Evolutionary conservation across 2,888 invertebrate genomes (phyloP).

Genomic region (Aspidiotus destructor): DNA sequence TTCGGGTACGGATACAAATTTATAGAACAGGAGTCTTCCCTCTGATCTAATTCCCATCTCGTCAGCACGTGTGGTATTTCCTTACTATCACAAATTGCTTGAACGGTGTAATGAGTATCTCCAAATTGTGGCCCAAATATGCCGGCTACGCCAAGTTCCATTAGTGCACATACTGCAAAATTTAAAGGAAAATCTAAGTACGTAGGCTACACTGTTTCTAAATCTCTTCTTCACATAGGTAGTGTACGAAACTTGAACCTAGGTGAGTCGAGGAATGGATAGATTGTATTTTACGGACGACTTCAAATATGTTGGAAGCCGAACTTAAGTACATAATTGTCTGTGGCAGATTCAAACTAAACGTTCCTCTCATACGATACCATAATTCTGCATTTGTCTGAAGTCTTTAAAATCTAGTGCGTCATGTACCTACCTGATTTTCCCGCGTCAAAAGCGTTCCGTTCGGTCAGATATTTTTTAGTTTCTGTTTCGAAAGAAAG

Average conservation of each 20-base stretch:
- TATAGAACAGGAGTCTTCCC: slow-evolving; percentile 41
- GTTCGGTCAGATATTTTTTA: background rate
- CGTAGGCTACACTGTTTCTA: too few species aligned
- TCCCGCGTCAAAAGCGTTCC: slow-evolving; percentile 4
- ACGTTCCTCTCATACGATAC: too few species aligned
- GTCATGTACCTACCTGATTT: background rate
- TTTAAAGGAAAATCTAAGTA: background rate
- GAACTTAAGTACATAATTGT: too few species aligned
- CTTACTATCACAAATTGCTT: slow-evolving; percentile 49
- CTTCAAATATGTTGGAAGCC: too few species aligned
- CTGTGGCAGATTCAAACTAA: too few species aligned
- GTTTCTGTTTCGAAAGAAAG: background rate
- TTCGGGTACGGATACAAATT: slow-evolving; percentile 49
- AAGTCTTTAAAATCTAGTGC: too few species aligned
- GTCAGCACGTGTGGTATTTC: slow-evolving; percentile 50
- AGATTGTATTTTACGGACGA: too few species aligned
- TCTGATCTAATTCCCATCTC: slow-evolving; percentile 44
- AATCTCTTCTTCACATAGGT: too few species aligned
- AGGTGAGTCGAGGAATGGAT: too few species aligned
- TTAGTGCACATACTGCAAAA: slow-evolving; percentile 45
- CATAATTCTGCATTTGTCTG: too few species aligned
- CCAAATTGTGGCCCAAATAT: slow-evolving; percentile 48
- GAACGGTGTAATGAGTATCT: slow-evolving; percentile 46
- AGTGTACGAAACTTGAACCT: too few species aligned
- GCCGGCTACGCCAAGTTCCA: slow-evolving; percentile 46